Conservation (phyloP, 2,113 vertebrate species). For the Halichoeres trimaculatus region DNA sequence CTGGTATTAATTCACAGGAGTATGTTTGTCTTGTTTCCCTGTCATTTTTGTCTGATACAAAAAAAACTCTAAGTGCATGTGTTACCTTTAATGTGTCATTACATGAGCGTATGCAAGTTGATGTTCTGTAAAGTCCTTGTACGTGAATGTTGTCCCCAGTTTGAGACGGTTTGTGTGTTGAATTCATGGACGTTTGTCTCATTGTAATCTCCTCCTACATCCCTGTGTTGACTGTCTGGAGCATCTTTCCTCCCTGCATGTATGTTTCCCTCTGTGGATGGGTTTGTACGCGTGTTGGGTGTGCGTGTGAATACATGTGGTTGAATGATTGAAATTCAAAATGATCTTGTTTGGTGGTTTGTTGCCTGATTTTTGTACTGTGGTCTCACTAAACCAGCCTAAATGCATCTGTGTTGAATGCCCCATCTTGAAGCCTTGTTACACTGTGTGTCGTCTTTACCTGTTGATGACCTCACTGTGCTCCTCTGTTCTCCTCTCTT, state of each 20-base stretch:
- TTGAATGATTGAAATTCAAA: constrained; percentile 44
- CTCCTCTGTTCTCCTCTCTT: constrained; percentile 27
- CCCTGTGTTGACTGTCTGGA: constrained; percentile 49
- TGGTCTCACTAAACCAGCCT: constrained; percentile 53
- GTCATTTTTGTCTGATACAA: constrained; percentile 19
- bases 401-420: constrained; percentile 73
- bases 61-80: constrained; percentile 38
- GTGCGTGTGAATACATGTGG: constrained; percentile 22
- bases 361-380: constrained; percentile 72
- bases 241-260: constrained; percentile 67
- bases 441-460: constrained; percentile 24
- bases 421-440: constrained; percentile 46
- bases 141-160: constrained; percentile 42
- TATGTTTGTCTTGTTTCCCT: constrained; percentile 39
- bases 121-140: constrained; percentile 6
- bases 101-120: constrained; percentile 36
- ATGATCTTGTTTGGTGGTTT: constrained; percentile 51
- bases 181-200: constrained; percentile 46
- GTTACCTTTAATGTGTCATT: constrained; percentile 34
- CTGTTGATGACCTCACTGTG: constrained; percentile 44
- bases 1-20: constrained; percentile 20
- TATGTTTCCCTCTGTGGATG: constrained; percentile 43
- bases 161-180: constrained; percentile 41
- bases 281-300: constrained; percentile 26
- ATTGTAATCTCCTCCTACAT: constrained; percentile 24